phyloP scores from a whole-genome alignment of 2,888 invertebrate genomes.

The Lithophane semibrunnea region DNA sequence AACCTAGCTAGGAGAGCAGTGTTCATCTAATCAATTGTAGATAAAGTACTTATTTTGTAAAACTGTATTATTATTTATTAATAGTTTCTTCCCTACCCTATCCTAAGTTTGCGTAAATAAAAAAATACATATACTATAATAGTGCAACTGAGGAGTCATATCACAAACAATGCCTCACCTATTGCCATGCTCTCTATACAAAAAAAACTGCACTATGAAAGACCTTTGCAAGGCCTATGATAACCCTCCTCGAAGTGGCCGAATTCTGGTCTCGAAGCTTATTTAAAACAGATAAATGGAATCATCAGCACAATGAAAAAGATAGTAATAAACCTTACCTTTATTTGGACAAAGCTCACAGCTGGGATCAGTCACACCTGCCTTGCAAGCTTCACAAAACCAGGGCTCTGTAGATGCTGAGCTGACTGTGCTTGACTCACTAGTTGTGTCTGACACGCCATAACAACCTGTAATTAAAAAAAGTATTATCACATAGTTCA shows the following conservation, averaged over 20 bases:
- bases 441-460: conserved; percentile 97
- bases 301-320: neutral
- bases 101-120: no score
- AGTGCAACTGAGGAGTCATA: neutral
- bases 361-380: conserved; percentile 95
- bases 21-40: no score
- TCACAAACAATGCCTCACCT: neutral
- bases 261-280: neutral
- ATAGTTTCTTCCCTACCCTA: no score
- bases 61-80: no score
- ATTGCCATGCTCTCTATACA: neutral
- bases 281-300: neutral
- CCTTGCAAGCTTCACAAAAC: conserved; percentile 99
- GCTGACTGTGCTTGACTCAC: conserved; percentile 97
- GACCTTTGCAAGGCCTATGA: neutral
- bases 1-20: no score
- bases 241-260: neutral
- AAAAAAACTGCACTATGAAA: neutral
- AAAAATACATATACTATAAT: neutral
- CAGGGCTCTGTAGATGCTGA: conserved; percentile 99
- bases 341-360: conserved; percentile 99
- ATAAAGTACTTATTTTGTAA: no score
- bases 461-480: conserved; percentile 93
- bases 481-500: neutral
- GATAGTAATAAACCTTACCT: conserved; percentile 80